Percentiles rank a stretch among this genome's conserved stretches.
These are phyloP conservation scores for Noctua janthe DNA, from an alignment of 2,888 invertebrate species.

Conservation along the genomic window DNA sequence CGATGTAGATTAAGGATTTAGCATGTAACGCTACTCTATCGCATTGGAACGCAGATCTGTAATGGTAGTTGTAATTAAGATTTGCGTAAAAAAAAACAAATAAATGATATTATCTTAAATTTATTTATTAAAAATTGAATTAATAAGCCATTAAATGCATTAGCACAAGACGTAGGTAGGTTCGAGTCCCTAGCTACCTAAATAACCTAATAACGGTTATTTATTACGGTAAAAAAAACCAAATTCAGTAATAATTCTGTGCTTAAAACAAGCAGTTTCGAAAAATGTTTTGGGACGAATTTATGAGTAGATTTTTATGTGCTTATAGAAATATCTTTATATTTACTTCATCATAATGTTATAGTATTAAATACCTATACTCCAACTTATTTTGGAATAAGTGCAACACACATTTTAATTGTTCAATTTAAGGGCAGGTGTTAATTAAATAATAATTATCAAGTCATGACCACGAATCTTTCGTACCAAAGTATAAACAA, in stretches of 20 bases:
- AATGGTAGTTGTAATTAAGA: no score
- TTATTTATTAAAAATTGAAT: background rate
- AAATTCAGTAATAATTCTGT: no score
- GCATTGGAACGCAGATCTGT: no score
- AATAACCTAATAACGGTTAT: background rate
- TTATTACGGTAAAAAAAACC: no score
- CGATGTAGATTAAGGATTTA: no score
- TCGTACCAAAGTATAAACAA: constrained; percentile 50
- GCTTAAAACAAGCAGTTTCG: background rate
- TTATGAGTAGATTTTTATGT: background rate
- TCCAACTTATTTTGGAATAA: background rate
- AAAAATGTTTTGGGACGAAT: background rate
- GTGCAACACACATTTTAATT: constrained; percentile 3
- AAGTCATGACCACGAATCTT: constrained; percentile 43
- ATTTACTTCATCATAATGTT: background rate
- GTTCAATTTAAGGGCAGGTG: constrained; percentile 49
- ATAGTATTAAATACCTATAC: background rate
- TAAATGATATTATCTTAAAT: no score
- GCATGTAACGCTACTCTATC: no score
- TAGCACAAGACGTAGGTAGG: background rate
- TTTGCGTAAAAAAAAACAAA: no score
- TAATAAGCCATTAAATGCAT: background rate
- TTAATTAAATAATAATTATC: constrained; percentile 54
- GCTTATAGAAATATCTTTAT: background rate
- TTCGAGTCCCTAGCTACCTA: background rate